Evolutionary conservation across 2,113 vertebrate genomes (phyloP), one percentile per base, ranked within the genome.

Genomic region (Calyptommatus sinebrachiatus): DNA sequence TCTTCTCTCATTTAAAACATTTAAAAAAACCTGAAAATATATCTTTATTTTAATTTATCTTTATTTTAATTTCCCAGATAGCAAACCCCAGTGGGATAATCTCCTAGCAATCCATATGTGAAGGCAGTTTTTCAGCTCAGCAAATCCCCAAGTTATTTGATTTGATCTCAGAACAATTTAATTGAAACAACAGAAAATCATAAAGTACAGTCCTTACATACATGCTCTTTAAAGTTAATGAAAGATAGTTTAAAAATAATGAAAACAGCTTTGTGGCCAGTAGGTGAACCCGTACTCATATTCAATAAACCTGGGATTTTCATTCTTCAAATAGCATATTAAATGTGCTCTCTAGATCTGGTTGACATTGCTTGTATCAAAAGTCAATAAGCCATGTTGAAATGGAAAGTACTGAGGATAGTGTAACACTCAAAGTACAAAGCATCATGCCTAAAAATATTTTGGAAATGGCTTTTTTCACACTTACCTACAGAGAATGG

Each of bases 61-160:
- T 73, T 88, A 61, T 90, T 87, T 92, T 83, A 92, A 91, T 90
- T 92, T 92, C 80, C 82, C 8, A 2, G 84, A 77, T 89, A 87
- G 81, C 85, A 90, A 89, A 86, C 84, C 76, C 90, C 82, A 68
- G 73, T 85, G 86, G 89, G 84, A 91, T 94, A 93, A 95, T 93
- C 92, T 88, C 83, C 74, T 90, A 80, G 79, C 83, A 87, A 87
- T 84, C 89, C 91, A 90, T 92, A 93, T 83, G 86, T 84, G 85
- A 87, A 89, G 81, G 76, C 29, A 82, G 77, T 90, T 89, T 86
- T 86, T 46, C 61, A 85, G 84, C 85, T 84, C 77, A 81, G 75
- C 82, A 90, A 90, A 92, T 88, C 85, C 86, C 80, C 71, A 84
- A 75, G 77, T 88, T 89, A 88, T 92, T 87, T 90, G 86, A 92